These are phyloP conservation scores for Drosophila trapezifrons DNA, from an alignment of 1,140 invertebrate species.

Conservation along the genomic window DNA sequence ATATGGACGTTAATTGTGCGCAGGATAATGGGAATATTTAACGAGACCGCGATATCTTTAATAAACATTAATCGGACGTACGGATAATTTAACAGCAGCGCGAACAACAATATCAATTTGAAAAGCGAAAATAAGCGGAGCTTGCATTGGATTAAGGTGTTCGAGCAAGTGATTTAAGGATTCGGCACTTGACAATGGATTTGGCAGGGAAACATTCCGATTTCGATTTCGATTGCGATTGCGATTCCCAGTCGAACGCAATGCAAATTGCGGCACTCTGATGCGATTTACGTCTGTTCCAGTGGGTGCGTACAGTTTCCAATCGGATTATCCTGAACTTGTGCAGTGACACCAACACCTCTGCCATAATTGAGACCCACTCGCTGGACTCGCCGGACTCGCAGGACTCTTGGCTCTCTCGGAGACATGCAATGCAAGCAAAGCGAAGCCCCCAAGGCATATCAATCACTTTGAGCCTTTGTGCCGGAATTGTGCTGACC, in stretches of 20 bases:
- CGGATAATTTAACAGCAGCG: background rate
- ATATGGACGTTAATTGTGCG: slow-evolving; percentile 1
- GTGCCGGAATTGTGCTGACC: slow-evolving; percentile 16
- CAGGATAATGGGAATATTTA: slow-evolving; percentile 7
- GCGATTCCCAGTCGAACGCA: background rate
- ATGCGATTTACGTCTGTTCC: slow-evolving; percentile 16
- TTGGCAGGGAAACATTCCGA: slow-evolving; percentile 6
- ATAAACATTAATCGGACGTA: slow-evolving; percentile 1
- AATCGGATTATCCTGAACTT: slow-evolving; percentile 27
- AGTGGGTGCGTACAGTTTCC: slow-evolving; percentile 1
- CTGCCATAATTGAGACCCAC: slow-evolving; percentile 11
- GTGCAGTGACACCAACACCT: slow-evolving; percentile 32
- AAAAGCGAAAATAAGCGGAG: background rate
- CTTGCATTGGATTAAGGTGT: background rate
- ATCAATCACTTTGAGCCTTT: slow-evolving; percentile 36
- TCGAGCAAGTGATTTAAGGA: slow-evolving; percentile 4
- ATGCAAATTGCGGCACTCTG: slow-evolving; percentile 1
- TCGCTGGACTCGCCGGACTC: background rate
- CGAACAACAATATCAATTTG: background rate
- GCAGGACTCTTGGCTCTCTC: background rate
- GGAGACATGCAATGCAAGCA: background rate
- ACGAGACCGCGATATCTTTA: background rate
- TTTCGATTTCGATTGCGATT: background rate
- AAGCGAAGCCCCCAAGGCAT: slow-evolving; percentile 16
- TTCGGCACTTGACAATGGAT: slow-evolving; percentile 7